Evolutionary conservation across 2,113 vertebrate genomes (phyloP).

Genomic region (Psammodynastes pulverulentus): DNA sequence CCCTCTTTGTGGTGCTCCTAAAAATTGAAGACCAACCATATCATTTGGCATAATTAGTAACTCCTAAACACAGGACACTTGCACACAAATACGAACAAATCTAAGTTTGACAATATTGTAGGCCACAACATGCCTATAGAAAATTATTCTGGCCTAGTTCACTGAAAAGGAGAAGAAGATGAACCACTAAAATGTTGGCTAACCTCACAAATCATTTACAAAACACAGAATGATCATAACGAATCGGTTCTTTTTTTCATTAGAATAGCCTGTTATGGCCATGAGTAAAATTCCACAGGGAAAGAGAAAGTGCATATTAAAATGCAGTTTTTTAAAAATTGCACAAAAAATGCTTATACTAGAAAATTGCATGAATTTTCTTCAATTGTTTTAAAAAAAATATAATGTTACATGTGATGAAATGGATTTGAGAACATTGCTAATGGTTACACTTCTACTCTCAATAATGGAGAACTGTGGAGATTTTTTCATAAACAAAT

Average conservation of each 20-base stretch:
- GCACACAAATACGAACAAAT: conserved; percentile 5
- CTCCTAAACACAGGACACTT: background rate
- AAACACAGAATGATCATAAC: conserved; percentile 6
- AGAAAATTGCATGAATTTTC: background rate
- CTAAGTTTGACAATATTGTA: background rate
- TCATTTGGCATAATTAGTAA: background rate
- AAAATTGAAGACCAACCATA: background rate
- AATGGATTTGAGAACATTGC: background rate
- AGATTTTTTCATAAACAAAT: background rate
- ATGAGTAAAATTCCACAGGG: background rate
- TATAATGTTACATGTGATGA: background rate
- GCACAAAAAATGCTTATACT: too few relatives aligned
- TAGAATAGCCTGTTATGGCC: background rate
- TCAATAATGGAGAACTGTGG: background rate
- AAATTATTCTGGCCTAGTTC: conserved; percentile 1
- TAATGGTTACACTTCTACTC: background rate
- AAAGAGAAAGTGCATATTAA: background rate
- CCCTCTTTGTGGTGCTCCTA: background rate
- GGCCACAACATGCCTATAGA: background rate
- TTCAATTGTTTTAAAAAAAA: background rate
- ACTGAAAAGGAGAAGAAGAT: conserved; percentile 2
- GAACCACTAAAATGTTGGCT: conserved; percentile 8
- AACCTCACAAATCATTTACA: conserved; percentile 24
- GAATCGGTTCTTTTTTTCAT: background rate
- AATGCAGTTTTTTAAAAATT: background rate